phyloP scores from a whole-genome alignment of 2,888 invertebrate genomes.

The Melikaiella ostensackeni region DNA sequence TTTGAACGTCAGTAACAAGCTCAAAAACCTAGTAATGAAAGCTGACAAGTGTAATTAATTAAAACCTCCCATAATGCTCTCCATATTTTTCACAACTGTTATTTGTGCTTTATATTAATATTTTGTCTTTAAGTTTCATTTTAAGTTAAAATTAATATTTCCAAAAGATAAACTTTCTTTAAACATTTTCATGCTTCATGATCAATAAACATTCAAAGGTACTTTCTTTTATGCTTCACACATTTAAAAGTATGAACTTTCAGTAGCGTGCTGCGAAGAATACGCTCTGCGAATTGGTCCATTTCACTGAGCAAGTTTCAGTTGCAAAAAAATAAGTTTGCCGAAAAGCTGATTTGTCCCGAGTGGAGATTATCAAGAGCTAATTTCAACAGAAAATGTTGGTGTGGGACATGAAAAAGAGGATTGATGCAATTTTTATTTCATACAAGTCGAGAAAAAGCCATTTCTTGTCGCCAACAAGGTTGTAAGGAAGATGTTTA shows the following conservation, averaged over 20 bases:
- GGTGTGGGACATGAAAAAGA: slow-evolving; percentile 7
- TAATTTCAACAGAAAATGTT: slow-evolving; percentile 21
- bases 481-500: slow-evolving; percentile 15
- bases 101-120: not conserved
- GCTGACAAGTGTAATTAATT: not conserved
- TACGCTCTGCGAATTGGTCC: too few relatives aligned
- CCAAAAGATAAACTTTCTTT: not conserved
- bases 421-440: slow-evolving; percentile 33
- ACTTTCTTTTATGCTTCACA: too few relatives aligned
- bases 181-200: not conserved
- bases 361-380: slow-evolving; percentile 35
- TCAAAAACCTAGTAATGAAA: not conserved
- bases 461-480: slow-evolving; percentile 9
- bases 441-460: slow-evolving; percentile 5
- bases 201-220: not conserved
- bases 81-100: not conserved
- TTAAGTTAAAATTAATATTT: not conserved
- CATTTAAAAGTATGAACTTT: not conserved
- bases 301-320: not conserved
- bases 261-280: not conserved
- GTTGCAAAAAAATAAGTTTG: slow-evolving; percentile 19
- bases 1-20: not conserved
- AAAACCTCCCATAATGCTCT: not conserved
- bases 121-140: not conserved
- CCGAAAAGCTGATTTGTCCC: slow-evolving; percentile 19